Evolutionary conservation across 2,113 vertebrate genomes (phyloP), one percentile per base, ranked within the genome.

Genomic region (Pomatorhinus ruficollis): DNA sequence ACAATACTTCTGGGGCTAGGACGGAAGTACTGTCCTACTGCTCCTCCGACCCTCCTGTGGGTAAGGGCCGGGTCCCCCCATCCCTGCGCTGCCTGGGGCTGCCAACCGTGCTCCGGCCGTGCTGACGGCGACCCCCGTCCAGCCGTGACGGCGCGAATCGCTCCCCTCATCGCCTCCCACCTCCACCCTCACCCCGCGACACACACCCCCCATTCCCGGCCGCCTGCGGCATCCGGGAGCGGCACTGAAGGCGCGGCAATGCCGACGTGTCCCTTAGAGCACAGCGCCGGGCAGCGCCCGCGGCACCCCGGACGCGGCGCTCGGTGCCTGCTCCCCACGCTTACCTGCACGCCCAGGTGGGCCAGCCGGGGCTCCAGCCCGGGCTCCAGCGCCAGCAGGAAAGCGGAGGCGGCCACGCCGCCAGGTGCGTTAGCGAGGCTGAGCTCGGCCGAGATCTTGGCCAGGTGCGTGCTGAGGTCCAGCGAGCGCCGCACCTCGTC

Each of bases 401-500:
- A 99, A 83, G 97, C 87, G 9, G 98, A 76, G 27, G 97, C 98
- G 8, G 98, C 97, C 23, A 97, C 57, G 81, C 96, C 83, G n/a
- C 96, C 95, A 40, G 97, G 93, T 33, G 98, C 91, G 83, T 99
- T 99, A 49, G 97, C 97, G 70, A 99, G 93, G 49, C 97, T 98
- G 44, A 99, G 97, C 91, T 99, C 99, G 27, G 98, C 96, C 53
- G 99, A 99, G 82, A 99, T 98, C 91, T 99, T 99, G 53, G 99
- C 99, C 77, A 99, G 97, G 96, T 99, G 99, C 37, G 99, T 98
- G 97, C 99, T 98, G 84, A 99, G 97, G 77, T 99, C 99, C 96
- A 99, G 97, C 7, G 98, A 98, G 85, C 99, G 98, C 96, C 98
- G 98, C 89, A 98, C 99, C 9, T 99, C 99, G 65, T 99, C 99